A percentile compares a stretch with the other conserved stretches of the same genome.
phyloP scores from a whole-genome alignment of 2,797 vertebrate genomes.

The Sebastes cheni region DNA sequence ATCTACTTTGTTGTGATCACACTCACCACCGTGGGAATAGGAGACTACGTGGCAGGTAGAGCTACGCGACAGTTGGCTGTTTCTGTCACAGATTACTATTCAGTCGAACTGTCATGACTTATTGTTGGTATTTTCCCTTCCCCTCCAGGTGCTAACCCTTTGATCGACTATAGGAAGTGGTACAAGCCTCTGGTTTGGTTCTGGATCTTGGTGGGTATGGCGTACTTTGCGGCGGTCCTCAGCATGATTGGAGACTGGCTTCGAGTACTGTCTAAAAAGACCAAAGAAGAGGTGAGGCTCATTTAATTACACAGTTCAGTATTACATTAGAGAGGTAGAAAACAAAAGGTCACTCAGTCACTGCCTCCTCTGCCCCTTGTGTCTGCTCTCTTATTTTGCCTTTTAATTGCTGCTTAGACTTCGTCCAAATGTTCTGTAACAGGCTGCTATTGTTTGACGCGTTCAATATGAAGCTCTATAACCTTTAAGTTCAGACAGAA shows the following conservation, averaged over 20 bases:
- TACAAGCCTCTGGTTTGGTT: slow-evolving; percentile 99
- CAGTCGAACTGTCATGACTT: not conserved
- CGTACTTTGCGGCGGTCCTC: slow-evolving; percentile 97
- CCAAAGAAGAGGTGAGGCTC: slow-evolving; percentile 94
- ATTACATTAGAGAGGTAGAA: slow-evolving; percentile 39
- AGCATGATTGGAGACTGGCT: slow-evolving; percentile 99
- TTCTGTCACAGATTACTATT: not conserved
- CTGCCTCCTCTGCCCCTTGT: not conserved
- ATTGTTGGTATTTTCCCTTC: not conserved
- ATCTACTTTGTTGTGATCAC: slow-evolving; percentile 99
- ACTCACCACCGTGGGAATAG: slow-evolving; percentile 96
- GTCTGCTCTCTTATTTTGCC: not conserved
- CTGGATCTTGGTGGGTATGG: slow-evolving; percentile 97
- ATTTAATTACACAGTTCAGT: slow-evolving; percentile 32
- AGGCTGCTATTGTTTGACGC: not conserved
- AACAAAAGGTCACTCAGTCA: slow-evolving; percentile 34
- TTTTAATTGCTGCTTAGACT: not conserved
- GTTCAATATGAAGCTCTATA: not conserved
- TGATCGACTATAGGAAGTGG: slow-evolving; percentile 92
- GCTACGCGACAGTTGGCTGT: not conserved
- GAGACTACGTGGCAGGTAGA: slow-evolving; percentile 97
- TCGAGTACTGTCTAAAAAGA: slow-evolving; percentile 96
- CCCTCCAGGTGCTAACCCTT: slow-evolving; percentile 84
- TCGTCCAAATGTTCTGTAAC: not conserved
- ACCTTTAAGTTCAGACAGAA: not conserved